Evolutionary conservation across 2,888 invertebrate species (phyloP).

Genomic region (Crocallis elinguaria): DNA sequence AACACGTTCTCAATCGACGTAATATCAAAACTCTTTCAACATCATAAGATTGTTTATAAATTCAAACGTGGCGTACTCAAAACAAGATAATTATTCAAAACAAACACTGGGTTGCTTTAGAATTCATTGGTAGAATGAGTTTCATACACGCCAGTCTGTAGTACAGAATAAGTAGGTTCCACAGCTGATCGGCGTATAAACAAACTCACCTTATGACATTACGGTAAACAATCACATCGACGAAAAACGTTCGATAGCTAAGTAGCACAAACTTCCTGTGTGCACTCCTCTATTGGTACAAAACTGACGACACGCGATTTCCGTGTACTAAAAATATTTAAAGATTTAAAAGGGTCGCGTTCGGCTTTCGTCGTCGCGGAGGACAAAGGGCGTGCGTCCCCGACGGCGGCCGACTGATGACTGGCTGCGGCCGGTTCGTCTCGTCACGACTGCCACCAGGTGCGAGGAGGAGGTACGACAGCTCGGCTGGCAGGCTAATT

Average conservation of each 20-base stretch:
- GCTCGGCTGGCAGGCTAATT: constrained; percentile 54
- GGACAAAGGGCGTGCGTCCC: constrained; percentile 71
- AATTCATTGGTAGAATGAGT: constrained; percentile 1
- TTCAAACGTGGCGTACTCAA: constrained; percentile 19
- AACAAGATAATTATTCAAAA: constrained; percentile 26
- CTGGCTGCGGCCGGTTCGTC: constrained; percentile 48
- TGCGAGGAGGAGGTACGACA: constrained; percentile 52
- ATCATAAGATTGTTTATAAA: constrained; percentile 23
- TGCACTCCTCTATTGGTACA: constrained; percentile 46
- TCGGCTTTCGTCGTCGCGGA: constrained; percentile 41
- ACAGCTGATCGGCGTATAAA: constrained; percentile 72
- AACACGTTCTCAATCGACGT: constrained; percentile 4
- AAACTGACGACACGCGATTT: constrained; percentile 62
- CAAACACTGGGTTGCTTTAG: constrained; percentile 13
- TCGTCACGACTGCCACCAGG: constrained; percentile 57
- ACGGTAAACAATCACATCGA: constrained; percentile 64
- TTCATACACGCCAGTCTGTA: constrained; percentile 3
- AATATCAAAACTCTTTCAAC: constrained; percentile 16
- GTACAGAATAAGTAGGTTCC: constrained; percentile 21
- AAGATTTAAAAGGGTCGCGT: constrained; percentile 64
- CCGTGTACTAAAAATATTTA: constrained; percentile 73
- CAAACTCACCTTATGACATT: constrained; percentile 67
- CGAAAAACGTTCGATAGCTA: constrained; percentile 55
- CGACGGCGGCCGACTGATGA: constrained; percentile 62
- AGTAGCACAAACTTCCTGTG: constrained; percentile 56